Base-by-base conservation (phyloP, 2,113 vertebrate genomes). In the Erinaceus europaeus region DNA sequence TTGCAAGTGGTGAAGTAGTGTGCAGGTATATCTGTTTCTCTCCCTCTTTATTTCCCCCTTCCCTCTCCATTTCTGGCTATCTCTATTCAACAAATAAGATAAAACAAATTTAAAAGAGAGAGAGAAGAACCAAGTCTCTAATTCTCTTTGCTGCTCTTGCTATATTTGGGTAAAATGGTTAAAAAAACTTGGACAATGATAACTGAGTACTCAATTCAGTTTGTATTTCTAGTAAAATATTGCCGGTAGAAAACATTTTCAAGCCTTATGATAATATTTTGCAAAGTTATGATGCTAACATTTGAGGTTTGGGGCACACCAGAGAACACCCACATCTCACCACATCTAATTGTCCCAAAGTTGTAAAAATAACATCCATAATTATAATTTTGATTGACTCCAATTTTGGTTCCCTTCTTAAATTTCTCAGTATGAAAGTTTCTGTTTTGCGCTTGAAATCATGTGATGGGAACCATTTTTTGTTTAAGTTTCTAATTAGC, bases 321-420 rank as follows among this genome's bases (percentile, higher is more conserved):
- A 82, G 71, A 86, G n/a, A 46, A 76, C 23, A 91, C 75, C 18
- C n/a, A 46, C 3, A 76, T 72, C 23, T 91, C 44, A 87, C 65
- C 48, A 68, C 75, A 36, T 68, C 9, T 32, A 67, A 85, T 80
- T 93, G n/a, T 62, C 21, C 64, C 38, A 73, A 27, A 73, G 42
- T 67, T 88, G 79, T 88, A 89, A 94, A 94, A 90, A 73, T 91
- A 61, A 64, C 48, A 36, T 50, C 75, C 50, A 67, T 64, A 83
- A 91, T 83, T 69, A 68, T 69, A 13, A 71, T 74, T 81, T 65
- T 91, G 15, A 76, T 48, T 11, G 4, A 75, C 53, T 84, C 89
- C 55, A 67, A 25, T 86, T 78, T 91, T 91, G n/a, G n/a, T n/a
- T n/a, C 44, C 69, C 36, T 7, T 9, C 32, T 57, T 32, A n/a